Percentiles rank a stretch among this genome's conserved stretches.
These are phyloP conservation scores for Tiliacea aurago DNA, from an alignment of 2,888 invertebrate species.

Conservation along the genomic window DNA sequence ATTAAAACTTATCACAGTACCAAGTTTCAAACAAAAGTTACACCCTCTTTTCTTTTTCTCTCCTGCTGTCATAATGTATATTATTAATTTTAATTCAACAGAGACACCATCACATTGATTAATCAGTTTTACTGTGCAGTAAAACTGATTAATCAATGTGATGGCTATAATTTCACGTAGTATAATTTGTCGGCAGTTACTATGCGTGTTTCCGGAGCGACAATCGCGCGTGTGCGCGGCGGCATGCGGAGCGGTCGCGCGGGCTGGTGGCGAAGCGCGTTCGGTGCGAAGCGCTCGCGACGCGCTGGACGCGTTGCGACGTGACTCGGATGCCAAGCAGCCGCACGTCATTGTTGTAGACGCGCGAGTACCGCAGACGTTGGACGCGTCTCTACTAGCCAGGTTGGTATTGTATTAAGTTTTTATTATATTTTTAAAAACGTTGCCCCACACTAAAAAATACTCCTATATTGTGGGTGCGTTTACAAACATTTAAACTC, in stretches of 20 bases:
- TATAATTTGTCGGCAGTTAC: constrained; percentile 87
- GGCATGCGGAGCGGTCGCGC: constrained; percentile 90
- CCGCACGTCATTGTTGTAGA: constrained; percentile 56
- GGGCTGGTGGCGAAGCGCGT: constrained; percentile 91
- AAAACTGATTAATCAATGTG: no score
- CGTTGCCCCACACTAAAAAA: no score
- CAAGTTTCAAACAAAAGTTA: no score
- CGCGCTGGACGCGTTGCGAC: constrained; percentile 88
- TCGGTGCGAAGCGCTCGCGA: constrained; percentile 90
- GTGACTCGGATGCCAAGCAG: constrained; percentile 78
- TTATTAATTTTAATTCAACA: no score
- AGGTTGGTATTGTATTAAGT: no score
- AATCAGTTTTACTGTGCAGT: background rate
- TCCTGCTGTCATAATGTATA: no score
- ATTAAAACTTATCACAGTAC: no score
- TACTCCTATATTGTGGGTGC: no score
- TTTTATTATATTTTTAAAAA: no score
- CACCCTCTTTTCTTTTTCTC: no score
- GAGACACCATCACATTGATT: no score
- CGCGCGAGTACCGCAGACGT: constrained; percentile 89
- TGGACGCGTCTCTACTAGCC: constrained; percentile 92
- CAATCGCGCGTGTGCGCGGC: constrained; percentile 93
- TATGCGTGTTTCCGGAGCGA: constrained; percentile 93
- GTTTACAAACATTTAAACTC: no score
- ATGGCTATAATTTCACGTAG: constrained; percentile 7